Base-by-base conservation (phyloP, 2,888 invertebrate species). In the Thalpophila matura region DNA sequence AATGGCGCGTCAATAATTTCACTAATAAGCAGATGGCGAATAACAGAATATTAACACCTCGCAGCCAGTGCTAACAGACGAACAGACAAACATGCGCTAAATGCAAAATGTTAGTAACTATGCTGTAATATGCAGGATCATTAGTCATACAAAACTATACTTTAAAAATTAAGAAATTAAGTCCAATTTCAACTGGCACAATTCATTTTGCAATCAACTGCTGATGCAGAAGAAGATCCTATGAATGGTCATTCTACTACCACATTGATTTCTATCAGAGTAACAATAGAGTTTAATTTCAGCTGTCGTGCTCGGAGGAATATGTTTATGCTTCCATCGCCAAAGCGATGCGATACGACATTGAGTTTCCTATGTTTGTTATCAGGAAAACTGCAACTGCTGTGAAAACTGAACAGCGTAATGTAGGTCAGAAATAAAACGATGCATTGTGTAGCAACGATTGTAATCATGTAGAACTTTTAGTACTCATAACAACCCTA, bases 41-140 rank as follows among this genome's bases (percentile, higher is more conserved):
- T 84, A 86, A 86, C 65, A 77, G 74, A 88, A 81, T n/a, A n/a
- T 90, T 90, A 89, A 77, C 88, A 88, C 85, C 74, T 82, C 60
- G 53, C 79, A 49, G 75, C 29, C 58, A 27, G 50, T 62, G 70
- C 59, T 77, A 72, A 77, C 74, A 74, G 66, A 80, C 69, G 64
- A 45, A 71, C 74, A 75, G 68, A 79, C 81, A 72, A 68, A 80
- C 77, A 65, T 22, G 40, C 50, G 64, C 59, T 74, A 69, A 74
- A 69, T 62, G 50, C 53, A 60, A 58, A 51, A 66, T 66, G 60
- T 53, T 62, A 55, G 35, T 38, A 55, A 4, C 3, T 51, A 42
- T 43, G 40, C 38, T 51, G 47, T 56, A 50, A 59, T 7, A 18
- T 40, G n/a, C 46, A 54, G 6, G 29, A 27, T 18, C 16, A 18